These are phyloP conservation scores for Climacteris rufus DNA, from an alignment of 2,113 vertebrate species.

Conservation along the genomic window DNA sequence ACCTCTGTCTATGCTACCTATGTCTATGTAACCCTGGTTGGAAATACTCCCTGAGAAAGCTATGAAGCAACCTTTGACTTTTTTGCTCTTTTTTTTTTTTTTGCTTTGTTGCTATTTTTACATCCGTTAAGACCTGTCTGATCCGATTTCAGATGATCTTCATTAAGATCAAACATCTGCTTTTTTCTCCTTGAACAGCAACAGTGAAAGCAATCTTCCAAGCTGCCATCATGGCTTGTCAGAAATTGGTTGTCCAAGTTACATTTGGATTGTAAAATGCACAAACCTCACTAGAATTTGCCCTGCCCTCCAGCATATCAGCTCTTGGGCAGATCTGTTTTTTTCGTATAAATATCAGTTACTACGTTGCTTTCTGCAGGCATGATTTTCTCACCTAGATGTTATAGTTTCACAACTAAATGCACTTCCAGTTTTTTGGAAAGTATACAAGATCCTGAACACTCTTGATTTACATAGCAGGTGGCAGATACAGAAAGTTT, in stretches of 20 bases:
- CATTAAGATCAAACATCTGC: background rate
- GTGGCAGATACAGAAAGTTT: background rate
- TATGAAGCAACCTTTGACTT: background rate
- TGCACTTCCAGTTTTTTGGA: constrained; percentile 29
- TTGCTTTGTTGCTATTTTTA: background rate
- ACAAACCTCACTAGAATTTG: background rate
- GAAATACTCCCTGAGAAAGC: background rate
- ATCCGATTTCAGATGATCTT: background rate
- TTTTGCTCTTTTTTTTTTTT: background rate
- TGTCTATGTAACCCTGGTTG: background rate
- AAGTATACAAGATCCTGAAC: background rate
- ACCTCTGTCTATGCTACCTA: background rate
- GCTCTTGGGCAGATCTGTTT: background rate
- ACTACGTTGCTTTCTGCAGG: background rate
- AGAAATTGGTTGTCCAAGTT: background rate
- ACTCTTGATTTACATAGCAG: background rate
- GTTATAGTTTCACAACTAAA: constrained; percentile 7
- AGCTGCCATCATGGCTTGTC: background rate
- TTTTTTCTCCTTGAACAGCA: background rate
- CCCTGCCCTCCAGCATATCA: background rate
- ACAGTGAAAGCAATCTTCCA: background rate
- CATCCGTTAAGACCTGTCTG: background rate
- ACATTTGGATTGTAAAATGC: background rate
- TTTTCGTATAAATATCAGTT: background rate
- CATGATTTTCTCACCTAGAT: constrained; percentile 18